Evolutionary conservation across 2,797 vertebrate genomes (phyloP).

Genomic region (Sebastes vulpes): DNA sequence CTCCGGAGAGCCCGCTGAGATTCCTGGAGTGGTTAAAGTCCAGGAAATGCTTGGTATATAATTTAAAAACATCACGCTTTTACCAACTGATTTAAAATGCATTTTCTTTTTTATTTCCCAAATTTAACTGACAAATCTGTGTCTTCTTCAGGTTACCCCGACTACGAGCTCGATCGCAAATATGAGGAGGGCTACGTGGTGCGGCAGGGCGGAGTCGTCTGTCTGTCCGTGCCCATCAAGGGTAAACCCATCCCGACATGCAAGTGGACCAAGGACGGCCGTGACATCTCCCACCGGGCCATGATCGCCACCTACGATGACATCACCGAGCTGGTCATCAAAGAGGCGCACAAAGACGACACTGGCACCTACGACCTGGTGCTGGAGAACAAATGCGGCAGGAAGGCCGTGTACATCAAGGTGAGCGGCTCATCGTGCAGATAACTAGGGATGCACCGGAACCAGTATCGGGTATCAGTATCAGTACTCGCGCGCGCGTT

Average conservation of each 20-base stretch:
- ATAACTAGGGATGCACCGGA: background rate
- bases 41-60: conserved; percentile 97
- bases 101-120: background rate
- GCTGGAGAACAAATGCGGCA: conserved; percentile 98
- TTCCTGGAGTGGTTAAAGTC: conserved; percentile 96
- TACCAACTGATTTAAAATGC: background rate
- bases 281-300: conserved; percentile 93
- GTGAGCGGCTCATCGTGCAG: conserved; percentile 24
- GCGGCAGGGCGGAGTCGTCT: conserved; percentile 95
- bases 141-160: conserved; percentile 90
- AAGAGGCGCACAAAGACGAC: conserved; percentile 96
- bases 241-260: conserved; percentile 96
- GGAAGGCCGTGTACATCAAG: conserved; percentile 97
- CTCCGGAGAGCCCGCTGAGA: conserved; percentile 94
- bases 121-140: background rate
- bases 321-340: conserved; percentile 96
- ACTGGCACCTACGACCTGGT: conserved; percentile 96
- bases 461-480: too few relatives aligned
- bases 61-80: background rate
- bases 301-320: conserved; percentile 97
- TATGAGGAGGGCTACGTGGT: conserved; percentile 96
- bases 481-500: too few relatives aligned
- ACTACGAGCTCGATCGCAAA: conserved; percentile 92
- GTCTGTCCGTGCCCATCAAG: conserved; percentile 95
- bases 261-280: conserved; percentile 99